Percentiles rank a stretch among this genome's conserved stretches.
Conservation (phyloP, 2,888 invertebrate genomes). For the Nezara viridula region DNA sequence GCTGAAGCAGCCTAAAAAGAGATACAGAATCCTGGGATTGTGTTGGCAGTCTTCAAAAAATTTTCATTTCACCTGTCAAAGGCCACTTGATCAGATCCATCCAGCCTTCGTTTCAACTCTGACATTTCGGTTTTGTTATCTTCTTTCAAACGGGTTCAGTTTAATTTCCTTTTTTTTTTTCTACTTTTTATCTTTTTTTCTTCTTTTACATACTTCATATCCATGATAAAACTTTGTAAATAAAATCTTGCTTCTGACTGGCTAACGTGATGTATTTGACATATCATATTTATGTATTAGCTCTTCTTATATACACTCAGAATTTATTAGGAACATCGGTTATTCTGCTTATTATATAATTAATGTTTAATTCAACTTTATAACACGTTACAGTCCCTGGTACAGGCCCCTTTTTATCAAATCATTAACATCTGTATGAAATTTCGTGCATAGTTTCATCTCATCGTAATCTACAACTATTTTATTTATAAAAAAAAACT, state of each 20-base stretch:
- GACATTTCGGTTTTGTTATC: neutral
- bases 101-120: neutral
- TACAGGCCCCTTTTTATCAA: too few species aligned
- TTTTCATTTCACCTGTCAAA: slow-evolving; percentile 10
- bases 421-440: too few species aligned
- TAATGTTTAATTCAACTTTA: too few species aligned
- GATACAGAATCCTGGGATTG: neutral
- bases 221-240: neutral
- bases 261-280: too few species aligned
- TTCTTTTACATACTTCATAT: neutral
- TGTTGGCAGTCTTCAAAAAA: neutral
- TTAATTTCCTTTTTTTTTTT: slow-evolving; percentile 19
- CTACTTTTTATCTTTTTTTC: neutral
- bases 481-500: too few species aligned
- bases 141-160: neutral
- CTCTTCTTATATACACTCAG: too few species aligned
- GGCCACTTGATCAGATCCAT: neutral
- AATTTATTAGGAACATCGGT: too few species aligned
- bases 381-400: too few species aligned
- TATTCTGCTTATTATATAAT: too few species aligned
- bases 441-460: too few species aligned
- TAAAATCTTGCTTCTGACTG: neutral
- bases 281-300: too few species aligned
- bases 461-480: too few species aligned
- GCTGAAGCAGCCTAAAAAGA: neutral